Base-by-base conservation (phyloP, 2,888 invertebrate genomes). In the Encarsia formosa region DNA sequence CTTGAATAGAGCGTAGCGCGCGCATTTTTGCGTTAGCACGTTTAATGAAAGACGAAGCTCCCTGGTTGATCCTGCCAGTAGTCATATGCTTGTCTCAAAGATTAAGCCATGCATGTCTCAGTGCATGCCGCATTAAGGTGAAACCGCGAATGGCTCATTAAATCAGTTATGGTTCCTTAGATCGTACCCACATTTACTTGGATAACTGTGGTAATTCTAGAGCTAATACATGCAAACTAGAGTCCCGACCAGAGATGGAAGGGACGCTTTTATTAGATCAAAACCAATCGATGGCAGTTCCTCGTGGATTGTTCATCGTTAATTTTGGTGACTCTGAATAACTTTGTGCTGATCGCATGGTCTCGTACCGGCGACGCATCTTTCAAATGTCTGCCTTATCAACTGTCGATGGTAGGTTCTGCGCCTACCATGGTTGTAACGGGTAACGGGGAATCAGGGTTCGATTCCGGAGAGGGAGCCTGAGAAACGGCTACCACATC, bases 41-140 rank as follows among this genome's bases (percentile, higher is more conserved):
- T n/a, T n/a, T n/a, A n/a, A n/a, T n/a, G n/a, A n/a, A n/a, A n/a
- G 35, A 59, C 58, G 59, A 60, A 61, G 61, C 61, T 60, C 60
- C 59, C 59, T 62, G 75, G 75, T 76, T 76, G 75, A 75, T 76
- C 74, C 73, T 77, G 76, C 74, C 76, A 75, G 74, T 74, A 74
- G 72, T 78, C 76, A 80, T 80, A 79, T 80, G 80, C 79, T 82
- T 79, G 79, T 81, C 79, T 82, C 80, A 81, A 81, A 80, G 79
- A 79, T 79, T 81, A 79, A 80, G 79, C 80, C 81, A 81, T 81
- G 81, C 81, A 81, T 79, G 81, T 81, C 77, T 81, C 75, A 80
- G 81, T 79, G 76, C 78, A 78, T 74, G 75, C 79, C 76, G 49
- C 66, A 73, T 73, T 75, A 77, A 76, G 74, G 78, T 75, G 77